phyloP scores from a whole-genome alignment of 2,888 invertebrate genomes.

The Apodemia mormo region DNA sequence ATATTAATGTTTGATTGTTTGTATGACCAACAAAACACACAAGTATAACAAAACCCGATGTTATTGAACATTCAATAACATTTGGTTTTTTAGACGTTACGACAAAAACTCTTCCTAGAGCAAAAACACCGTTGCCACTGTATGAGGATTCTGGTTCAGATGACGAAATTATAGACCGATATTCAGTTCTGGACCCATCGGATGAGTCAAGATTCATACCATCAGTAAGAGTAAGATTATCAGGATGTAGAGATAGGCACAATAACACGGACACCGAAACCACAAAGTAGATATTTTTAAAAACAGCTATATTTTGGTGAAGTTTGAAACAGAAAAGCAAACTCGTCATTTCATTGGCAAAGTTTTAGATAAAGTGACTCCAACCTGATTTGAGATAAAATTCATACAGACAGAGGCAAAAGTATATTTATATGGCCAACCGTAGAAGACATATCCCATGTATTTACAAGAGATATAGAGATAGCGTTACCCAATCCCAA shows the following conservation, averaged over 20 bases:
- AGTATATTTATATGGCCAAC: neutral
- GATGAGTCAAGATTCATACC: constrained; percentile 8
- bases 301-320: constrained; percentile 10
- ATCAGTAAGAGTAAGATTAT: neutral
- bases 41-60: too few species aligned
- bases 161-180: too few species aligned
- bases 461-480: neutral
- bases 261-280: neutral
- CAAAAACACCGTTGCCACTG: too few species aligned
- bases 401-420: neutral
- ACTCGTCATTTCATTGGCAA: constrained; percentile 6
- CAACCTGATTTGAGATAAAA: neutral
- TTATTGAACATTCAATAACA: too few species aligned
- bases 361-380: neutral
- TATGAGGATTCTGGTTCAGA: too few species aligned
- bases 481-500: neutral
- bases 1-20: too few species aligned
- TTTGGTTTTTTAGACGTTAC: too few species aligned
- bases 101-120: too few species aligned
- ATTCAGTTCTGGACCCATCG: too few species aligned
- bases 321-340: neutral
- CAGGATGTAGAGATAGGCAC: neutral
- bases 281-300: constrained; percentile 1
- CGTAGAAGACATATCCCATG: neutral
- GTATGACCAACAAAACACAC: too few species aligned